A percentile compares a stretch with the other conserved stretches of the same genome.
These are phyloP conservation scores for Labrus mixtus DNA, from an alignment of 2,113 vertebrate species.

Conservation along the genomic window DNA sequence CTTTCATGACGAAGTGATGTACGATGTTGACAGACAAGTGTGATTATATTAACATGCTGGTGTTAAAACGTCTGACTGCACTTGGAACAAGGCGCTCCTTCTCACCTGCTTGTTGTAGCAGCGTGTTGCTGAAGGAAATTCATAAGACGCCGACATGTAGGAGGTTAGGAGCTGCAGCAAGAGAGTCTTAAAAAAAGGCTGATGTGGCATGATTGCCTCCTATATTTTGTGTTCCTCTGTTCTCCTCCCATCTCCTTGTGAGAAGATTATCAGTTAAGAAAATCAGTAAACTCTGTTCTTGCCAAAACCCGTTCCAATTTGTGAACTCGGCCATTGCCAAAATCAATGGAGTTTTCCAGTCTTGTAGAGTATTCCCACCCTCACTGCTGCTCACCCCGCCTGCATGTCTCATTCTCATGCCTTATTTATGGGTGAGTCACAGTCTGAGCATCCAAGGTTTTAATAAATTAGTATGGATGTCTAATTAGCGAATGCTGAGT, in stretches of 20 bases:
- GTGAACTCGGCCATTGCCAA: neutral
- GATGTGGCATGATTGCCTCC: neutral
- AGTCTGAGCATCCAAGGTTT: slow-evolving; percentile 13
- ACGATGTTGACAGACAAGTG: no score
- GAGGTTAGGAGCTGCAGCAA: no score
- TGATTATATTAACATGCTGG: no score
- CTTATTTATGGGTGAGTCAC: slow-evolving; percentile 23
- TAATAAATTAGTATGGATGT: slow-evolving; percentile 24
- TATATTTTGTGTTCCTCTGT: neutral
- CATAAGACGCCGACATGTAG: no score
- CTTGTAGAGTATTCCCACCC: neutral
- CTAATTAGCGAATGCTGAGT: slow-evolving; percentile 5
- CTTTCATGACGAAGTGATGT: no score
- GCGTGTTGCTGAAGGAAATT: no score
- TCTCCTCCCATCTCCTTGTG: neutral
- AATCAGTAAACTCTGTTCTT: slow-evolving; percentile 8
- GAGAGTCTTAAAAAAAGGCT: neutral
- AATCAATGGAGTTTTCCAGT: neutral
- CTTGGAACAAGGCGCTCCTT: no score
- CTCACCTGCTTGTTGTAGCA: no score
- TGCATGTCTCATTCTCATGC: slow-evolving; percentile 4
- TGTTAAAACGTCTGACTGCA: no score
- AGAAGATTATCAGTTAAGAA: neutral
- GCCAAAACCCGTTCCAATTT: slow-evolving; percentile 1
- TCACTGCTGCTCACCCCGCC: neutral